These are phyloP conservation scores for Schizaphis graminum DNA, from an alignment of 2,888 invertebrate species.

Conservation along the genomic window DNA sequence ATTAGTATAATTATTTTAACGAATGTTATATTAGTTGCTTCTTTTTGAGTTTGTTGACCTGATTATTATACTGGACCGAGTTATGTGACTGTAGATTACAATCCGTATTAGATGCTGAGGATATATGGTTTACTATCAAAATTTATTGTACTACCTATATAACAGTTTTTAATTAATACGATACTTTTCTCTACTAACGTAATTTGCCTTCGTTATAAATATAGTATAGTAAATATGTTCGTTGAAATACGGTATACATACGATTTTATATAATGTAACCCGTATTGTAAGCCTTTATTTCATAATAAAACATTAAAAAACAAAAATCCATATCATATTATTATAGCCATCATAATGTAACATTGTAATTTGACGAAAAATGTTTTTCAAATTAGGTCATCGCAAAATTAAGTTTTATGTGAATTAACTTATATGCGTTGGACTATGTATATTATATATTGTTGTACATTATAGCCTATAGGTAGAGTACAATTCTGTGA, in stretches of 20 bases:
- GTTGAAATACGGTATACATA: background rate
- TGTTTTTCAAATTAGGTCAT: constrained; percentile 45
- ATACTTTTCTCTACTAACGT: background rate
- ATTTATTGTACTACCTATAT: background rate
- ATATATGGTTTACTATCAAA: background rate
- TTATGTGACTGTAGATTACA: background rate
- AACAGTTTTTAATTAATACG: background rate
- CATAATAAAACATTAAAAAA: background rate
- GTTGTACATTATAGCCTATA: background rate
- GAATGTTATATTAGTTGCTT: background rate
- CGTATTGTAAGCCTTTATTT: background rate
- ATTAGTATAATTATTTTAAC: background rate
- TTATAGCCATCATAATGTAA: background rate
- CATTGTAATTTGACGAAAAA: constrained; percentile 30
- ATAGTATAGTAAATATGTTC: background rate
- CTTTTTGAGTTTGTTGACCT: background rate
- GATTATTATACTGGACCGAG: background rate
- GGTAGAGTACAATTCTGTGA: constrained; percentile 47
- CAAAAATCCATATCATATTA: background rate
- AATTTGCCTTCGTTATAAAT: background rate
- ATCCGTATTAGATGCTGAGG: background rate
- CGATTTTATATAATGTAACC: background rate
- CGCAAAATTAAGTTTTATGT: constrained; percentile 45
- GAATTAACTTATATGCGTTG: background rate
- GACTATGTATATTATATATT: constrained; percentile 3